Conservation (phyloP, 2,113 vertebrate genomes). For the Elachura formosa region DNA sequence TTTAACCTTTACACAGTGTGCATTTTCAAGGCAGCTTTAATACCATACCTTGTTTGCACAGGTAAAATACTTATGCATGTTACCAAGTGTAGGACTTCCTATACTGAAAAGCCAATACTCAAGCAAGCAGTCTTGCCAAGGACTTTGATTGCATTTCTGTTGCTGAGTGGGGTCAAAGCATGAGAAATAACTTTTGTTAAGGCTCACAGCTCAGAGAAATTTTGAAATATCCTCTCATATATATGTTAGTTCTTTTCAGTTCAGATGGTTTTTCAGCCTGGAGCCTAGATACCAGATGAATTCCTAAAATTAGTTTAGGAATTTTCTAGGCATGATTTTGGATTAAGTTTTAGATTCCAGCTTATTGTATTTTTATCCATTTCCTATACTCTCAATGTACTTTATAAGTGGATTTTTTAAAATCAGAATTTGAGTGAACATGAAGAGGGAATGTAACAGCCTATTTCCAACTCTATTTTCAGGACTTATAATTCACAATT, state of each 20-base stretch:
- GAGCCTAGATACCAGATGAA: not conserved
- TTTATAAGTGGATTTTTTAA: not conserved
- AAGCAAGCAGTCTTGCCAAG: not conserved
- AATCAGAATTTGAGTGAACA: not conserved
- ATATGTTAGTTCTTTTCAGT: not conserved
- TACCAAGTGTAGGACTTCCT: not conserved
- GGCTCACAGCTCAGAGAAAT: not conserved
- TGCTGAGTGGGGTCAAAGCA: not conserved
- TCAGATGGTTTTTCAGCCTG: not conserved
- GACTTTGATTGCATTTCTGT: not conserved
- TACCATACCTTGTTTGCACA: not conserved
- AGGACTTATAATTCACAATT: conserved; percentile 53
- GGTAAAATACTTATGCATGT: not conserved
- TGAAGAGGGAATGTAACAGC: conserved; percentile 5
- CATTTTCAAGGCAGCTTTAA: not conserved
- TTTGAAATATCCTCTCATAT: not conserved
- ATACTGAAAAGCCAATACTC: not conserved
- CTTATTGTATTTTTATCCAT: not conserved
- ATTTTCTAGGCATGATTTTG: not conserved
- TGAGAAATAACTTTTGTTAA: not conserved
- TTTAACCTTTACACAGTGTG: not conserved
- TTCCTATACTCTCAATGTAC: not conserved
- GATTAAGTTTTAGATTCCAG: not conserved
- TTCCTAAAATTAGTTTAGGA: conserved; percentile 20
- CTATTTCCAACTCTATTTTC: conserved; percentile 56